A percentile compares a stretch with the other conserved stretches of the same genome.
These are phyloP conservation scores for Drosophila kohkoa DNA, from an alignment of 1,140 invertebrate genomes.

Conservation along the genomic window DNA sequence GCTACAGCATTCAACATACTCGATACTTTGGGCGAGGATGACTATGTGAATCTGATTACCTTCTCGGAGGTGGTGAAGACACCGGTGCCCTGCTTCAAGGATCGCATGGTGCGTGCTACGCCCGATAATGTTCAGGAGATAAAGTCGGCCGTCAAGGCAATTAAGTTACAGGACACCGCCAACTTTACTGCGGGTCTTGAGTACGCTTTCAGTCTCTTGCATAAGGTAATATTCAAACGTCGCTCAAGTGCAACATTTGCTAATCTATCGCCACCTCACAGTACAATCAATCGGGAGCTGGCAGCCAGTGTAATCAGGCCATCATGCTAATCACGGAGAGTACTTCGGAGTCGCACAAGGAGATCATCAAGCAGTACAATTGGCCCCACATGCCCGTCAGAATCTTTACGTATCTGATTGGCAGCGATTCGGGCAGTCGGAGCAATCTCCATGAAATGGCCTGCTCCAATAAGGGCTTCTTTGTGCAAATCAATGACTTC, in stretches of 20 bases:
- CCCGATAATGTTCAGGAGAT: conserved; percentile 94
- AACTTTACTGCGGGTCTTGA: conserved; percentile 96
- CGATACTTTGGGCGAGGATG: conserved; percentile 97
- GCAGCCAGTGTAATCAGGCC: conserved; percentile 98
- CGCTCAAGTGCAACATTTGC: not conserved
- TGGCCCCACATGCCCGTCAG: conserved; percentile 95
- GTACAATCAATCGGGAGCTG: conserved; percentile 92
- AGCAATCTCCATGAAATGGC: conserved; percentile 96
- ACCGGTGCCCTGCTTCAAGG: conserved; percentile 94
- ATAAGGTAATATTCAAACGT: conserved; percentile 88
- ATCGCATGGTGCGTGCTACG: conserved; percentile 94
- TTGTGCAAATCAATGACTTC: conserved; percentile 92
- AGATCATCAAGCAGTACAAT: conserved; percentile 93
- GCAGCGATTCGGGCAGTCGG: conserved; percentile 94
- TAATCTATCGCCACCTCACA: conserved; percentile 75
- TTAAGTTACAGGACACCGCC: conserved; percentile 91
- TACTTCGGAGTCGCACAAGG: conserved; percentile 88
- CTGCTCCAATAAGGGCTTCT: conserved; percentile 98
- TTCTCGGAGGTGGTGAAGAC: conserved; percentile 91
- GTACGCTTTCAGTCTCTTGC: conserved; percentile 96
- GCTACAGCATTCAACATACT: conserved; percentile 94
- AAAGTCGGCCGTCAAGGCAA: conserved; percentile 89
- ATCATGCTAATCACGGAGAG: conserved; percentile 98
- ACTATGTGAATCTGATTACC: conserved; percentile 97
- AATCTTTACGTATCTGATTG: conserved; percentile 98